These are phyloP conservation scores for Portevinia maculata DNA, from an alignment of 2,888 invertebrate species.

Conservation along the genomic window DNA sequence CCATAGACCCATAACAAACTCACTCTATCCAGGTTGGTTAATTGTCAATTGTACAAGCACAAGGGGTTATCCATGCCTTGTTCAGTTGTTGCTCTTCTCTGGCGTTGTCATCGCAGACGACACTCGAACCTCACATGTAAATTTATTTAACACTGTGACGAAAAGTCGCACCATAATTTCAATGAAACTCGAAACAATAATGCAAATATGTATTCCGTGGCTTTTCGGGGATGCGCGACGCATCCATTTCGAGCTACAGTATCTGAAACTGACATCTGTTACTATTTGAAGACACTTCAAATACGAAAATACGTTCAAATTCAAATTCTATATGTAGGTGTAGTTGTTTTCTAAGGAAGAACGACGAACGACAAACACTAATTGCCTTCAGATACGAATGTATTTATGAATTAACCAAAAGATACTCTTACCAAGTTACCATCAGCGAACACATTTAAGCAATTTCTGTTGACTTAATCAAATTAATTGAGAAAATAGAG, in stretches of 20 bases:
- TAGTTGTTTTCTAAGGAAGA: too few relatives aligned
- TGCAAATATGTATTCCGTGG: constrained; percentile 50
- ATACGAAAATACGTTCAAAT: constrained; percentile 39
- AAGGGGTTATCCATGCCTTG: constrained; percentile 4
- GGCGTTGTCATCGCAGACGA: constrained; percentile 44
- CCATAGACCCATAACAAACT: constrained; percentile 50
- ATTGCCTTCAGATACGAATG: constrained; percentile 52
- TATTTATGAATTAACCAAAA: constrained; percentile 56
- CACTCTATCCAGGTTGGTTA: constrained; percentile 66
- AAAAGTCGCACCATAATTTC: constrained; percentile 60
- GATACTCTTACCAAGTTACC: constrained; percentile 6
- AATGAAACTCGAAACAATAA: constrained; percentile 66
- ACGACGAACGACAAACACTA: constrained; percentile 72
- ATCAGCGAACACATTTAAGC: constrained; percentile 21
- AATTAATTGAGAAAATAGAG: constrained; percentile 71
- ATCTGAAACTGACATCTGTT: constrained; percentile 69
- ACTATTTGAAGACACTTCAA: constrained; percentile 58
- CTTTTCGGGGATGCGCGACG: constrained; percentile 32
- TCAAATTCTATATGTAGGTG: constrained; percentile 3
- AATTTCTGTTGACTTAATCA: constrained; percentile 68
- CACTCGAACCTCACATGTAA: constrained; percentile 16
- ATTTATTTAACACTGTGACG: constrained; percentile 66
- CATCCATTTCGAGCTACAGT: neutral
- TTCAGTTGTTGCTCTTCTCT: constrained; percentile 67
- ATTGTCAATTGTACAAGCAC: constrained; percentile 58